phyloP scores from a whole-genome alignment of 2,113 vertebrate genomes.

The Felis catus region DNA sequence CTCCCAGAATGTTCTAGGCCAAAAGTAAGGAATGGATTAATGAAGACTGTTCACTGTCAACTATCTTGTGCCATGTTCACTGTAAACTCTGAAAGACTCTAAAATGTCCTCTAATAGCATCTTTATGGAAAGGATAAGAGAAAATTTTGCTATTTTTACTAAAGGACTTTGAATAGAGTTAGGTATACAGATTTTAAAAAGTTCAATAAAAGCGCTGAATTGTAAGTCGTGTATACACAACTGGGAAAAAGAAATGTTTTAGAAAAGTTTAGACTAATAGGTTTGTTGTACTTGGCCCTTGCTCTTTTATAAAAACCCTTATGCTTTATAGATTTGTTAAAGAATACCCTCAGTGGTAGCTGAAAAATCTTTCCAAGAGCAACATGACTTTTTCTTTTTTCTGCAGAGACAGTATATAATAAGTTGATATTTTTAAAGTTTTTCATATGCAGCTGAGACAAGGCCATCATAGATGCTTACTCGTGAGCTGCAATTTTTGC shows the following conservation, averaged over 20 bases:
- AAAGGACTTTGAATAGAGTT: not conserved
- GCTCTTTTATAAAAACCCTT: not conserved
- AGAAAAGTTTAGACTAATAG: not conserved
- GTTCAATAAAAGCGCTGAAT: not conserved
- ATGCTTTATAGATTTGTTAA: not conserved
- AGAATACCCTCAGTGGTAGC: not conserved
- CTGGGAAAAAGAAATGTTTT: not conserved
- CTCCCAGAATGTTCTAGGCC: not conserved
- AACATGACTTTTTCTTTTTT: not conserved
- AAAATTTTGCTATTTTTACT: not conserved
- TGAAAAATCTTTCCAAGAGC: constrained; percentile 10
- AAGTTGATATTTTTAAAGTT: not conserved
- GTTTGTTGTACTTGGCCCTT: not conserved
- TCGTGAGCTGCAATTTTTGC: not conserved
- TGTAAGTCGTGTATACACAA: not conserved
- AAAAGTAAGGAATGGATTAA: not conserved
- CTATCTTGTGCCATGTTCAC: not conserved
- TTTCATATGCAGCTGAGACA: not conserved
- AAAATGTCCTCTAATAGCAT: not conserved
- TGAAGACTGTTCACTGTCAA: not conserved
- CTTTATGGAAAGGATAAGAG: not conserved
- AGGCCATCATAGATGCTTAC: not conserved
- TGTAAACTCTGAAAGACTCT: not conserved
- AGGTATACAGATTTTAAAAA: not conserved
- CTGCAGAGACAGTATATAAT: not conserved